phyloP scores from a whole-genome alignment of 2,888 invertebrate species.

The Toxonevra muliebris region DNA sequence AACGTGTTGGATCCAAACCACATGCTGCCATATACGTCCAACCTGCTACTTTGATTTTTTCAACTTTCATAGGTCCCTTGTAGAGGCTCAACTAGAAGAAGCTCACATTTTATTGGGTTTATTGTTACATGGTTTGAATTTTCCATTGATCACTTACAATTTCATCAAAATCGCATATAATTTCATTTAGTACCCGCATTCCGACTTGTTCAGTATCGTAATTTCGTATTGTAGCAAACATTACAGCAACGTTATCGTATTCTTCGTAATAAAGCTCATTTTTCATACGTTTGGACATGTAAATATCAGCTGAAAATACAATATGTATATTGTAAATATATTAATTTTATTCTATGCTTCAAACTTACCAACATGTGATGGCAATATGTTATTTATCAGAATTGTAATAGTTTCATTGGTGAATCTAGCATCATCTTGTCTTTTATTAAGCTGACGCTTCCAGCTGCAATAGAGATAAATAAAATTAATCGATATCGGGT shows the following conservation, averaged over 20 bases:
- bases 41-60: constrained; percentile 96
- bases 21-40: constrained; percentile 98
- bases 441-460: constrained; percentile 77
- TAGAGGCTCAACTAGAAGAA: constrained; percentile 70
- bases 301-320: constrained; percentile 75
- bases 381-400: constrained; percentile 90
- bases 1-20: constrained; percentile 81
- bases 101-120: not conserved
- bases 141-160: constrained; percentile 65
- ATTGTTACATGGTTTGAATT: not conserved
- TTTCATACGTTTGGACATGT: constrained; percentile 74
- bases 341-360: not conserved
- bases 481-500: not conserved
- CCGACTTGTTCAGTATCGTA: constrained; percentile 75
- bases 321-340: constrained; percentile 4
- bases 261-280: constrained; percentile 88
- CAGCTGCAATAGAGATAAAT: constrained; percentile 64
- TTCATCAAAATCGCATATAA: constrained; percentile 93
- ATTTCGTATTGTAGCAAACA: constrained; percentile 94
- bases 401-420: constrained; percentile 88
- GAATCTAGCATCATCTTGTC: constrained; percentile 86
- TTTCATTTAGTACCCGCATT: constrained; percentile 83
- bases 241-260: constrained; percentile 89
- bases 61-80: constrained; percentile 74
- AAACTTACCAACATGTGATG: constrained; percentile 85